phyloP scores from a whole-genome alignment of 2,888 invertebrate species.

The Bellardia bayeri region DNA sequence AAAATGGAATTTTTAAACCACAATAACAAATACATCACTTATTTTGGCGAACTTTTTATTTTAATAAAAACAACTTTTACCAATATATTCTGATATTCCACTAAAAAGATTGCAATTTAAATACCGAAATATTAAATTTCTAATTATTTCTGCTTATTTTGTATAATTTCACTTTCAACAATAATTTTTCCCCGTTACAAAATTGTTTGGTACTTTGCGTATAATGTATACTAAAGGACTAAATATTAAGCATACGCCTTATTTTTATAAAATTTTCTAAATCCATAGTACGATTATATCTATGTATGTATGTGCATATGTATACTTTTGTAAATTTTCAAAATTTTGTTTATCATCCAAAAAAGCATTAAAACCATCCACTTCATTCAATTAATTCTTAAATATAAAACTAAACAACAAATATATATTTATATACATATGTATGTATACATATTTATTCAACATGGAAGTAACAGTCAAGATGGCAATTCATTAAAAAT shows the following conservation, averaged over 20 bases:
- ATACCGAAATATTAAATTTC: no score
- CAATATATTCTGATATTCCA: no score
- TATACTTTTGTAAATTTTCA: not conserved
- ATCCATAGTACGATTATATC: not conserved
- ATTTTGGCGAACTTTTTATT: no score
- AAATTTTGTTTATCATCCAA: not conserved
- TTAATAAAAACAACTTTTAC: no score
- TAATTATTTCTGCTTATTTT: no score
- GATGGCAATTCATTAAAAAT: conserved; percentile 13
- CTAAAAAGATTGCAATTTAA: no score
- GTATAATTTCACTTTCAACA: no score
- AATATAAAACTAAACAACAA: conserved; percentile 8
- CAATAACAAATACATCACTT: no score
- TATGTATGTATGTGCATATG: no score
- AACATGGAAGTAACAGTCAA: not conserved
- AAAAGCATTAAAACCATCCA: conserved; percentile 21
- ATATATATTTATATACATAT: not conserved
- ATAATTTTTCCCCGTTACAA: not conserved
- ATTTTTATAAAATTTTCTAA: no score
- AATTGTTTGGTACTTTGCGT: conserved; percentile 11
- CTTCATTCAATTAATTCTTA: not conserved
- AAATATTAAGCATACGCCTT: conserved; percentile 40
- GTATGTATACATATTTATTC: not conserved
- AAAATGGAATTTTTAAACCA: no score
- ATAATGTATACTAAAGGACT: conserved; percentile 49